These are phyloP conservation scores for Phyllotis vaccarum DNA, from an alignment of 2,797 vertebrate genomes.

Conservation along the genomic window DNA sequence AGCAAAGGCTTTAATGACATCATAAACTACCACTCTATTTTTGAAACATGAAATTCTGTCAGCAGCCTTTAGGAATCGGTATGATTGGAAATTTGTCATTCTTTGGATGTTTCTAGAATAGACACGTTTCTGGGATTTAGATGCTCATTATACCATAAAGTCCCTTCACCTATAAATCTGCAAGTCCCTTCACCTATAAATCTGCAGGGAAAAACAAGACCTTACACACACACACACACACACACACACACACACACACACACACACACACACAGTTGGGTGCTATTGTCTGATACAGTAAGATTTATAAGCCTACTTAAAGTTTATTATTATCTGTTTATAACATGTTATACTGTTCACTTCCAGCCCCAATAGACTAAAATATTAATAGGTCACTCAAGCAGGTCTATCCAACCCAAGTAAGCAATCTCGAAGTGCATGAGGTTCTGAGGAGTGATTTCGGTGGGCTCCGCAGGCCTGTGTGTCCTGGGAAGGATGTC, in stretches of 20 bases:
- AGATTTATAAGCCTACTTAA: conserved; percentile 1
- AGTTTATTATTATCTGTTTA: conserved; percentile 35
- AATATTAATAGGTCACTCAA: neutral
- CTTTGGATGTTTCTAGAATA: conserved; percentile 1
- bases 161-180: neutral
- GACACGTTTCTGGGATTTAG: conserved; percentile 11
- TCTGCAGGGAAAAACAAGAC: neutral
- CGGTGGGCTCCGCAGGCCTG: fast-evolving
- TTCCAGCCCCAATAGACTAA: conserved; percentile 16
- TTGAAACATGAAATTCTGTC: neutral
- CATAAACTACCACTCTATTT: neutral
- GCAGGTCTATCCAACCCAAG: neutral
- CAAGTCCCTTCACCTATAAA: neutral
- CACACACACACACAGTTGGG: neutral
- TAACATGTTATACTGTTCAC: neutral
- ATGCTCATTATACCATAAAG: neutral
- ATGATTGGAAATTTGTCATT: neutral
- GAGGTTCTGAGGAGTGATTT: neutral
- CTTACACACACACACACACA: neutral
- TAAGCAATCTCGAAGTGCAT: neutral
- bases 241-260: neutral
- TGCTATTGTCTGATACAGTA: neutral
- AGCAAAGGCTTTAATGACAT: neutral
- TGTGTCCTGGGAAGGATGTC: neutral
- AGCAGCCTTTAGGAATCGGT: conserved; percentile 7